Evolutionary conservation across 2,797 vertebrate species (phyloP), one percentile per base, ranked within the genome.

Genomic region (Pterois miles): DNA sequence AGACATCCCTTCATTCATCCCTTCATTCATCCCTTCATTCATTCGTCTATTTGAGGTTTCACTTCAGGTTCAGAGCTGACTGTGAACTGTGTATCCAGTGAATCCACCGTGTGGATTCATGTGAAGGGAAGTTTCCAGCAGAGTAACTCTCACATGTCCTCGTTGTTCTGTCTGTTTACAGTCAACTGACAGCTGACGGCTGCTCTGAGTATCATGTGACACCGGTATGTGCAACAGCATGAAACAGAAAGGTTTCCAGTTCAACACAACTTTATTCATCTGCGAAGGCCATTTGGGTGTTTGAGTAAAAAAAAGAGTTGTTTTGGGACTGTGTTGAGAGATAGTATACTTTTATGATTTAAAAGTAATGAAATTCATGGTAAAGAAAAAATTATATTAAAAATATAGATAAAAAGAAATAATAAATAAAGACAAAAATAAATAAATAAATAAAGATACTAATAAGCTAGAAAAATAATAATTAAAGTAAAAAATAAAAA

Each of bases 111-210:
- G 14, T 40, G 38, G 14, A 40, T 40, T 40, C 14, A 40, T 40
- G 38, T 40, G 38, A 40, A 18, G 18, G 43, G 36, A 54, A 43
- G 14, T 66, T 65, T 66, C 56, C 36, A 66, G 33, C 25, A 43
- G 22, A 33, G 40, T 20, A 14, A 8, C 48, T 13, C 23, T 18
- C 3, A 22, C 52, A 50, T n/a, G 22, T 60, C 50, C 23, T 9
- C 7, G 16, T 5, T 18, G 20, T 22, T 29, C 29, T 29, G 29
- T 71, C 68, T 72, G 74, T 78, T 74, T 65, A 70, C 75, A 65
- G 70, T 70, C 10, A 82, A 54, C 52, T 64, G 23, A 58, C 36
- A 33, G 33, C 46, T 16, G 34, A 3, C 2, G 4, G 43, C 7
- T 16, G 22, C 31, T 12, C n/a, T 25, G 10, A 62, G 1, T 36